Base-by-base conservation (phyloP, 2,888 invertebrate species). In the Hoplodrina blanda region DNA sequence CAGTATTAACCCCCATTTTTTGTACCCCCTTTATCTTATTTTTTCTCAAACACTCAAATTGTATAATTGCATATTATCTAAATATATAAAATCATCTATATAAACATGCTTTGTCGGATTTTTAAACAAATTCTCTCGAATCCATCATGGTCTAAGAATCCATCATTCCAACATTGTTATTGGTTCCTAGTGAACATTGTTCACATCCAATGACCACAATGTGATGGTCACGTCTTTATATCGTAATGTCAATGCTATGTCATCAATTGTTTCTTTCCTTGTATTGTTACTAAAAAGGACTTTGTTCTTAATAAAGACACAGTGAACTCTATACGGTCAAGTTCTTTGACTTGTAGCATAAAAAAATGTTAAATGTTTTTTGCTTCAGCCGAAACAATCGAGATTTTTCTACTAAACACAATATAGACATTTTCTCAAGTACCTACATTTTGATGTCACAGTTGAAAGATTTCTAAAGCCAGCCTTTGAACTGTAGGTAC, bases 201-300 rank as follows among this genome's bases (percentile, higher is more conserved):
- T 73, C 25, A 8, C 11, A 52, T 52, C 49, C 52, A 60, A 61
- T 57, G 46, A 3, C 50, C 37, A 49, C 66, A 74, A 49, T 63
- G 62, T 63, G 19, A 46, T 25, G 30, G 25, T 59, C 63, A 60
- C 61, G 67, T 70, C 33, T 67, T 33, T 62, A 50, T 44, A 64
- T 62, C 50, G 63, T 76, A 62, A 73, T 70, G 73, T 80, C 81
- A 81, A 68, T 81, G 73, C 25, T 59, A 67, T 81, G 78, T 69
- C 78, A 78, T 65, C 78, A 64, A 81, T 77, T 80, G 78, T 81
- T 60, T 67, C 64, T 60, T 73, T 69, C 69, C 64, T 73, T 73
- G 54, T 69, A 71, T 59, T 78, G 66, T 69, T 56, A 52, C 52
- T 55, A 69, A 72, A 73, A 73, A 67, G 62, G 66, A 75, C 78